These are phyloP conservation scores for Colaptes auratus DNA, from an alignment of 2,113 vertebrate species.

Conservation along the genomic window DNA sequence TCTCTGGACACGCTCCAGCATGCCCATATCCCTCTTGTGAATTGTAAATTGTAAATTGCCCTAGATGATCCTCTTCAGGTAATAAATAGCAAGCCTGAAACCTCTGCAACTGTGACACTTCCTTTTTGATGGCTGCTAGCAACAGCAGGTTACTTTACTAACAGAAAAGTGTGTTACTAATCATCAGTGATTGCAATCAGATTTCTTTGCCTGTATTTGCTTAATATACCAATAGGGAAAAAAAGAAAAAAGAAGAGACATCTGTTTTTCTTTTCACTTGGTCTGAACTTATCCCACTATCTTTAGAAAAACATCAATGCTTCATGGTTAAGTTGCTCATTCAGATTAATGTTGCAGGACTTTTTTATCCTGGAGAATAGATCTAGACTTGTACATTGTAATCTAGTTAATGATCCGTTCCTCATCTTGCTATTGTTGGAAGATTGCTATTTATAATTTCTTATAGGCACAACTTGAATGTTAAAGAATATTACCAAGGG, in stretches of 20 bases:
- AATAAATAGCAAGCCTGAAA: conserved; percentile 1
- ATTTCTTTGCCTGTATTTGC: not conserved
- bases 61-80: not conserved
- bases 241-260: not conserved
- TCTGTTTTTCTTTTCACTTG: not conserved
- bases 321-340: not conserved
- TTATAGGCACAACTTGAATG: not conserved
- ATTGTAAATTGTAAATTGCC: too few species aligned
- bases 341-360: conserved; percentile 20
- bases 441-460: conserved; percentile 33
- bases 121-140: not conserved
- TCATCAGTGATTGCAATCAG: conserved; percentile 3
- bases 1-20: too few species aligned
- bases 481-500: not conserved
- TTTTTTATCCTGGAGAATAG: conserved; percentile 12
- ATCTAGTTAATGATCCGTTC: conserved; percentile 42
- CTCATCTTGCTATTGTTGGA: not conserved
- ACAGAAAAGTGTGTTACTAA: conserved; percentile 5
- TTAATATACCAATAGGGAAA: not conserved
- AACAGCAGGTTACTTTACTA: not conserved
- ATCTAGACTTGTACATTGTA: not conserved
- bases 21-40: too few species aligned
- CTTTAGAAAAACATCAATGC: conserved; percentile 24
- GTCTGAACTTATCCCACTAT: not conserved
- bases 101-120: not conserved